These are phyloP conservation scores for Nemotelus pantherinus DNA, from an alignment of 2,888 invertebrate species.

Conservation along the genomic window DNA sequence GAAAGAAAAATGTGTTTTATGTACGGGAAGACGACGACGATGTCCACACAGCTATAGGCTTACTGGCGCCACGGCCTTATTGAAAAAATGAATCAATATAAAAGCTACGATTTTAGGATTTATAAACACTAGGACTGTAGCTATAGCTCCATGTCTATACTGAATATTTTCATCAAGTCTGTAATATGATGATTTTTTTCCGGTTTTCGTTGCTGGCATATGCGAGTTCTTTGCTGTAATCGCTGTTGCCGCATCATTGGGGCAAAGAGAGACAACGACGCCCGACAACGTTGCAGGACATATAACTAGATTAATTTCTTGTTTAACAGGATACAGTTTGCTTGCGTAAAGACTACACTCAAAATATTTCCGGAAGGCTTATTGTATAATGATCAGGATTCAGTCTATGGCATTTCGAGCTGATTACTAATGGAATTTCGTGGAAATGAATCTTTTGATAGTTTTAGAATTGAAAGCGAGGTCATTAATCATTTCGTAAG, in stretches of 20 bases:
- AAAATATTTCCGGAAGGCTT: constrained; percentile 5
- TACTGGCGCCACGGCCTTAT: constrained; percentile 32
- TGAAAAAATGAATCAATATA: constrained; percentile 41
- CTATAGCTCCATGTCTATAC: not conserved
- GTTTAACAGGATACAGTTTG: not conserved
- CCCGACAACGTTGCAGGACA: not conserved
- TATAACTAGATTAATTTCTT: constrained; percentile 25
- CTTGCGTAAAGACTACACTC: not conserved
- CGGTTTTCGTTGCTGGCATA: not conserved
- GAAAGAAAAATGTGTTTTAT: not conserved
- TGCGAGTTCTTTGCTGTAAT: not conserved
- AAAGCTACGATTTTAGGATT: constrained; percentile 38
- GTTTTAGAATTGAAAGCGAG: too few species aligned
- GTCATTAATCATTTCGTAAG: too few species aligned
- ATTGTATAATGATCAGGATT: constrained; percentile 30
- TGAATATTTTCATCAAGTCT: too few species aligned
- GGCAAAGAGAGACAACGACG: not conserved
- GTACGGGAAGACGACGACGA: not conserved
- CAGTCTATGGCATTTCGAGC: constrained; percentile 20
- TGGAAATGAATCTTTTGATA: too few species aligned
- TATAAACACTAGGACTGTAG: constrained; percentile 29
- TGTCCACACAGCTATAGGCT: constrained; percentile 15
- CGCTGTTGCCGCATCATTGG: not conserved
- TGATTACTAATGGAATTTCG: constrained; percentile 25
- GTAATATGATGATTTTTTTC: not conserved